Percentiles rank a stretch among this genome's conserved stretches.
Evolutionary conservation across 2,797 vertebrate genomes (phyloP).

Genomic region (Phrynocephalus forsythii): DNA sequence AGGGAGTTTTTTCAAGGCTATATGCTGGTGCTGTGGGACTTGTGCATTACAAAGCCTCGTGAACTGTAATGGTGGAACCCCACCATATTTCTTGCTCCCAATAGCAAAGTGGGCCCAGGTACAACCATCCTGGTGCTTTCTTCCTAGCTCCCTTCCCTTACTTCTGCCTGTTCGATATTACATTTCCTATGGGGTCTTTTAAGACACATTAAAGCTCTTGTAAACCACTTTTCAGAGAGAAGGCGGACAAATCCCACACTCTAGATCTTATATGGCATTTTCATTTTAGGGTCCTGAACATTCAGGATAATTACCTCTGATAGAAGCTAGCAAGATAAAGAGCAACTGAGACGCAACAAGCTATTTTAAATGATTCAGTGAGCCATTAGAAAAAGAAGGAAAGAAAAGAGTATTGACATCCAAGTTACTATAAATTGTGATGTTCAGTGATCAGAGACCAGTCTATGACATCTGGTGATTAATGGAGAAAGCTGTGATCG

Average conservation of each 20-base stretch:
- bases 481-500: background rate
- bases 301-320: background rate
- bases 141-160: too few species aligned
- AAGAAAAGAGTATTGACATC: constrained; percentile 12
- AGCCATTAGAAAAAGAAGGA: constrained; percentile 28
- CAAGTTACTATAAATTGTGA: constrained; percentile 26
- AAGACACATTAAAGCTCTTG: background rate
- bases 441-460: background rate
- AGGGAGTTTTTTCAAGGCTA: background rate
- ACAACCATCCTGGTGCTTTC: too few species aligned
- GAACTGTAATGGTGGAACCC: too few species aligned
- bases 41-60: too few species aligned
- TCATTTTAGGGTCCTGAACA: background rate
- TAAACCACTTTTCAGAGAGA: accelerated
- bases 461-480: background rate
- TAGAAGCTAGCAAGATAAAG: background rate
- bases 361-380: background rate
- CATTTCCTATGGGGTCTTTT: too few species aligned
- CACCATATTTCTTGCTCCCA: too few species aligned
- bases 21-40: background rate
- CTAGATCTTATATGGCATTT: accelerated
- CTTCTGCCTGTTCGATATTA: too few species aligned
- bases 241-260: accelerated
- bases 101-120: too few species aligned
- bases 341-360: background rate